A percentile compares a stretch with the other conserved stretches of the same genome.
These are phyloP conservation scores for Phaenicophaeus curvirostris DNA, from an alignment of 2,797 vertebrate genomes.

Conservation along the genomic window DNA sequence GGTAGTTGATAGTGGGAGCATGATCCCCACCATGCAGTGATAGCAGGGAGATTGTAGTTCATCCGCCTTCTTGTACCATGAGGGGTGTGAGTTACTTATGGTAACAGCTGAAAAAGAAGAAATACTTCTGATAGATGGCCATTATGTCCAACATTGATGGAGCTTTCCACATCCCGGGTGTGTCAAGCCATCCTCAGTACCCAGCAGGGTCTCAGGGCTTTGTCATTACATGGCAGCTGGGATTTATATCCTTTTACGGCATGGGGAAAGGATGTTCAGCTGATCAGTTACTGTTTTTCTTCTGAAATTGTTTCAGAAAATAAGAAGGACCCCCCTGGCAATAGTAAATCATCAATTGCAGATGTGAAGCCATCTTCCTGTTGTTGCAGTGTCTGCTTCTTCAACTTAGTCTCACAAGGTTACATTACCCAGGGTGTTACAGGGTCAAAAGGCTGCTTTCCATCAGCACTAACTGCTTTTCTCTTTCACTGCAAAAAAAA, in stretches of 20 bases:
- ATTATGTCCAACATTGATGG: background rate
- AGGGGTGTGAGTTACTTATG: background rate
- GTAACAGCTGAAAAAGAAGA: background rate
- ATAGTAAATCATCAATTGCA: background rate
- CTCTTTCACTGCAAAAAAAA: background rate
- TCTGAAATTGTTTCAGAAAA: background rate
- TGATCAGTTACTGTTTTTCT: background rate
- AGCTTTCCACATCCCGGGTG: background rate
- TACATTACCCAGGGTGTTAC: background rate
- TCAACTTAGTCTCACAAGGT: background rate
- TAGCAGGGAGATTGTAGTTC: background rate
- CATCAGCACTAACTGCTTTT: background rate
- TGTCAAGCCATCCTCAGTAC: background rate
- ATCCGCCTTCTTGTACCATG: rapidly evolving
- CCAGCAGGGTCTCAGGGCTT: background rate
- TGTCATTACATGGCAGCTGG: background rate
- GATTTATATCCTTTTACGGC: background rate
- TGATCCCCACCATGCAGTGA: background rate
- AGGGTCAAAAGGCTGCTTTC: background rate
- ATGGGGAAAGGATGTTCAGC: background rate
- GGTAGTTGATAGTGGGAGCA: background rate
- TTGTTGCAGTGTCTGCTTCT: background rate
- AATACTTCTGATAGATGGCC: background rate
- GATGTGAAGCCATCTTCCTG: background rate
- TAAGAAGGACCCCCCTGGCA: background rate